phyloP scores from a whole-genome alignment of 2,888 invertebrate genomes.

The Drosophila leonis region DNA sequence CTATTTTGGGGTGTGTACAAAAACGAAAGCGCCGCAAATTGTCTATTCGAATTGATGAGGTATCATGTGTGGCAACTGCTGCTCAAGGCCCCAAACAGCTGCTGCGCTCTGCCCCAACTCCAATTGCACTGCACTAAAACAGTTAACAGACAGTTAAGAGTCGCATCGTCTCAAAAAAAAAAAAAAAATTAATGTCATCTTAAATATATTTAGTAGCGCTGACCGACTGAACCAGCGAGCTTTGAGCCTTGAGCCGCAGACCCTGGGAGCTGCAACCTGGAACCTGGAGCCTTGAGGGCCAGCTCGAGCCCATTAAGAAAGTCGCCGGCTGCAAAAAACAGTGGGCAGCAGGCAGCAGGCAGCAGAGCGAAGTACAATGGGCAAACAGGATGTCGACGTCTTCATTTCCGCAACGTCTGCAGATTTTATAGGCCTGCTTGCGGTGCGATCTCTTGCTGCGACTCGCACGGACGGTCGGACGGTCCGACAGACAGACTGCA shows the following conservation, averaged over 20 bases:
- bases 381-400: slow-evolving; percentile 72
- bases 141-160: slow-evolving; percentile 49
- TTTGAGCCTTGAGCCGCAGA: slow-evolving; percentile 24
- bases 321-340: slow-evolving; percentile 43
- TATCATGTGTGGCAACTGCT: slow-evolving; percentile 11
- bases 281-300: slow-evolving; percentile 22
- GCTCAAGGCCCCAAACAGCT: slow-evolving; percentile 30
- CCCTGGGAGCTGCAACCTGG: slow-evolving; percentile 3
- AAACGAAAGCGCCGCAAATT: slow-evolving; percentile 71
- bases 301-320: slow-evolving; percentile 57
- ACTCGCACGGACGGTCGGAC: neutral
- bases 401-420: slow-evolving; percentile 71
- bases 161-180: slow-evolving; percentile 8
- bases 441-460: slow-evolving; percentile 15
- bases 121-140: slow-evolving; percentile 29
- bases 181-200: slow-evolving; percentile 57
- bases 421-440: slow-evolving; percentile 48
- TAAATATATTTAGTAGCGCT: slow-evolving; percentile 41
- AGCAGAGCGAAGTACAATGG: slow-evolving; percentile 3
- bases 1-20: slow-evolving; percentile 29
- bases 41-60: slow-evolving; percentile 34
- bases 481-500: neutral
- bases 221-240: slow-evolving; percentile 40
- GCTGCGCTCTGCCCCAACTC: slow-evolving; percentile 18
- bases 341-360: slow-evolving; percentile 4